These are phyloP conservation scores for Artibeus jamaicensis DNA, from an alignment of 2,797 vertebrate genomes.

Conservation along the genomic window DNA sequence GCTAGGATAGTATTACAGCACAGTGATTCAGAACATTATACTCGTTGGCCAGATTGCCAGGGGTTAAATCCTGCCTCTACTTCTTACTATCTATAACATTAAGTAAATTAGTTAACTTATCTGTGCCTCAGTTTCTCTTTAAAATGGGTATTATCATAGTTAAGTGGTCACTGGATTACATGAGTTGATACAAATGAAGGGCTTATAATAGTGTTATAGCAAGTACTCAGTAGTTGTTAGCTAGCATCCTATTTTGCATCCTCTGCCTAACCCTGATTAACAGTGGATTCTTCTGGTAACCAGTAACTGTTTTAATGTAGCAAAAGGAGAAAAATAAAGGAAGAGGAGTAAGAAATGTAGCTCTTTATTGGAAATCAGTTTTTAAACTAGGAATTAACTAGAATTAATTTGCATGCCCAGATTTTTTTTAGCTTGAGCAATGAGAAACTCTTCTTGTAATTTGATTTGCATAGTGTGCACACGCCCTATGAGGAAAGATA, in stretches of 20 bases:
- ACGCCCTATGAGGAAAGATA: neutral
- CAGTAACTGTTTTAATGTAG: neutral
- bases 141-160: neutral
- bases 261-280: neutral
- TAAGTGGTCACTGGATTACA: neutral
- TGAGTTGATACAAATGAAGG: neutral
- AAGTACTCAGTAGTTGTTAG: neutral
- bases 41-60: neutral
- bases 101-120: neutral
- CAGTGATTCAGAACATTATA: neutral
- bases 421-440: slow-evolving; percentile 26
- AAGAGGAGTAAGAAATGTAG: neutral
- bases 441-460: slow-evolving; percentile 41
- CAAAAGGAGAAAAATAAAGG: neutral
- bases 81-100: neutral
- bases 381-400: neutral
- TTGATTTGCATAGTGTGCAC: slow-evolving; percentile 32
- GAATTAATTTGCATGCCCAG: slow-evolving; percentile 23
- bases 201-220: neutral
- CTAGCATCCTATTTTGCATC: neutral
- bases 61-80: neutral
- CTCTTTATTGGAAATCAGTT: neutral
- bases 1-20: neutral
- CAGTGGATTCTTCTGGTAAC: neutral
- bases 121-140: neutral